These are phyloP conservation scores for Oopsacas minuta DNA, from an alignment of 37 sponge, comb jelly and placozoan species.

Conservation along the genomic window DNA sequence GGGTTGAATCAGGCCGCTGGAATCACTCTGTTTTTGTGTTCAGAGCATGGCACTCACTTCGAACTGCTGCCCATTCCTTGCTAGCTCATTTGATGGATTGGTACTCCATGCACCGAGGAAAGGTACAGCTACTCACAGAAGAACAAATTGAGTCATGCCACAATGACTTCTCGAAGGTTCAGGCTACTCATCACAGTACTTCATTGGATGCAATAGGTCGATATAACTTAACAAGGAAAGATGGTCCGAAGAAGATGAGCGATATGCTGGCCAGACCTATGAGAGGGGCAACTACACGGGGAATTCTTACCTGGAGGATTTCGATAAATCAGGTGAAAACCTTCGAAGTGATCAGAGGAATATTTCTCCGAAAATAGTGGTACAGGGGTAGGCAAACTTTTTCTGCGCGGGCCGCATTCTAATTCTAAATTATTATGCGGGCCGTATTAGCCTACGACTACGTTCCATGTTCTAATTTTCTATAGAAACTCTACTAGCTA, in stretches of 20 bases:
- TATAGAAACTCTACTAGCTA: too few relatives aligned
- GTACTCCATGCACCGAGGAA: not conserved
- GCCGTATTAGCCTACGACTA: too few relatives aligned
- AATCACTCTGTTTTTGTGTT: not conserved
- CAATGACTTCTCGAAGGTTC: not conserved
- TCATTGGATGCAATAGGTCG: not conserved
- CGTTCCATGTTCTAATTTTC: too few relatives aligned
- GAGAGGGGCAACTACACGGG: not conserved
- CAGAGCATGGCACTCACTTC: conserved; percentile 14
- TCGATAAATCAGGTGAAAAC: too few relatives aligned
- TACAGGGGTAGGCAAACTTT: too few relatives aligned
- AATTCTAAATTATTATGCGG: too few relatives aligned
- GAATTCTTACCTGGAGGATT: too few relatives aligned
- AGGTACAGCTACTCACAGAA: not conserved
- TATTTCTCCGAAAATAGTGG: too few relatives aligned
- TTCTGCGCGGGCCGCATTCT: too few relatives aligned
- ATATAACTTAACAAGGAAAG: not conserved
- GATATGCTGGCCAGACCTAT: not conserved
- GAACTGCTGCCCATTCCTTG: conserved; percentile 18
- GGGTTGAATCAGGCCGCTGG: not conserved
- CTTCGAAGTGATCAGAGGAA: too few relatives aligned
- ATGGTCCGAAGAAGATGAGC: not conserved
- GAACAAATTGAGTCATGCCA: conserved; percentile 18
- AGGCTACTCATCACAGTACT: conserved; percentile 14
- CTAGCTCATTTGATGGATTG: not conserved